Evolutionary conservation across 2,797 vertebrate species (phyloP), one percentile per base, ranked within the genome.

Genomic region (Orestias chungarensis): DNA sequence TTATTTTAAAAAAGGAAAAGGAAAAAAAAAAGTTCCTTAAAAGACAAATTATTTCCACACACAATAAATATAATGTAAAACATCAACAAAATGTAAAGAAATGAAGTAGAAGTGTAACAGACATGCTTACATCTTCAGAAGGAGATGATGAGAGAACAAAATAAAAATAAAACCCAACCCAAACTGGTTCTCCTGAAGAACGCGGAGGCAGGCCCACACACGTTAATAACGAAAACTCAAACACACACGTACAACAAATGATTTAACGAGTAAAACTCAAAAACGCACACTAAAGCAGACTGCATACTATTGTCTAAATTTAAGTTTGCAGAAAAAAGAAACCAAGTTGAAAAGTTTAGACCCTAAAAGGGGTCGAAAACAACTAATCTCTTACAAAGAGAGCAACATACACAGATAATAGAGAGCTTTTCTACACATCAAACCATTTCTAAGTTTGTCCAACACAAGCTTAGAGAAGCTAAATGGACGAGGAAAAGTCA

Each of bases 331-430:
- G 15, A 74, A 73, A 57, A 57, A 43, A 59, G 35, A 38, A 64
- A 40, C n/a, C n/a, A 76, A 52, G 50, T 79, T 80, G 78, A 40
- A 88, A 84, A 83, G 72, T 76, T 72, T 43, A 82, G 81, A 90
- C 91, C 92, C 89, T 74, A 80, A 81, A 87, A 86, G 54, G 91
- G 93, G 89, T 87, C 70, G 84, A 91, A 91, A 81, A 76, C 62
- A 84, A 82, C 69, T 20, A 70, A 82, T 93, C 93, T 94, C 93
- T 94, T 93, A 94, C 89, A 92, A 93, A 94, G 93, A 94, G 93
- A 78, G 74, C 44, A 71, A 68, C 73, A 79, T 7, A 83, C 65
- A 75, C n/a, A 14, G 43, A 86, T 71, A 81, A 81, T 42, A 78
- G 72, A 52, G 71, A 71, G 67, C 66, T 81, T 81, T 70, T 76